Conservation (phyloP, 2,113 vertebrate genomes). For the Brachypteracias leptosomus region DNA sequence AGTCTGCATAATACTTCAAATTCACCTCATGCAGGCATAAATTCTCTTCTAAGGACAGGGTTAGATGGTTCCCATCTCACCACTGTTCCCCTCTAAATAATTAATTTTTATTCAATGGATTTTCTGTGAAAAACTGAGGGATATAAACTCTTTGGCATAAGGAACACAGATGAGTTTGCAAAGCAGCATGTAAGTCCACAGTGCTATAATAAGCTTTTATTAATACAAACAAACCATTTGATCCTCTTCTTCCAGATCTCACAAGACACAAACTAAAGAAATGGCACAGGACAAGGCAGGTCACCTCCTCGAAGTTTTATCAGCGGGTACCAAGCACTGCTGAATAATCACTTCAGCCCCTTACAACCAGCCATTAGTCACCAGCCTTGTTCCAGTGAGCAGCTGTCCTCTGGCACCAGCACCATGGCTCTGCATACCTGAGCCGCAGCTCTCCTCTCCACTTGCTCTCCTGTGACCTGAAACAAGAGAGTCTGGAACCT, state of each 20-base stretch:
- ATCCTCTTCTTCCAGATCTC: not conserved
- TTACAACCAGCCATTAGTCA: not conserved
- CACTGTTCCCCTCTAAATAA: not conserved
- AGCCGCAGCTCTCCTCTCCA: not conserved
- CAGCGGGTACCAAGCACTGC: rapidly evolving
- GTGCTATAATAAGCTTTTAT: not conserved
- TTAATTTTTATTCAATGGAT: conserved; percentile 32
- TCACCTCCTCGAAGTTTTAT: not conserved
- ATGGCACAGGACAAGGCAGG: not conserved
- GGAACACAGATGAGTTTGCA: not conserved
- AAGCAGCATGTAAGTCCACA: not conserved
- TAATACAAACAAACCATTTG: not conserved
- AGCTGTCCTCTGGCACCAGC: not conserved
- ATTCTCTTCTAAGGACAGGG: not conserved
- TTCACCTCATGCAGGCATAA: not conserved
- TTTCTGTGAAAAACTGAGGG: conserved; percentile 13
- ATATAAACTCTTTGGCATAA: not conserved
- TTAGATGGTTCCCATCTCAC: not conserved
- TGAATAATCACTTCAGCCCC: not conserved
- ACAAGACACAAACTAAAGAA: not conserved
- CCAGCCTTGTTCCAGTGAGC: not conserved
- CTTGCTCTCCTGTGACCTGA: not conserved
- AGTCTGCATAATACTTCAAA: not conserved
- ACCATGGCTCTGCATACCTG: rapidly evolving
- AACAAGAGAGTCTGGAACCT: not conserved